phyloP scores from a whole-genome alignment of 2,888 invertebrate species.

The Campaea margaritaria region DNA sequence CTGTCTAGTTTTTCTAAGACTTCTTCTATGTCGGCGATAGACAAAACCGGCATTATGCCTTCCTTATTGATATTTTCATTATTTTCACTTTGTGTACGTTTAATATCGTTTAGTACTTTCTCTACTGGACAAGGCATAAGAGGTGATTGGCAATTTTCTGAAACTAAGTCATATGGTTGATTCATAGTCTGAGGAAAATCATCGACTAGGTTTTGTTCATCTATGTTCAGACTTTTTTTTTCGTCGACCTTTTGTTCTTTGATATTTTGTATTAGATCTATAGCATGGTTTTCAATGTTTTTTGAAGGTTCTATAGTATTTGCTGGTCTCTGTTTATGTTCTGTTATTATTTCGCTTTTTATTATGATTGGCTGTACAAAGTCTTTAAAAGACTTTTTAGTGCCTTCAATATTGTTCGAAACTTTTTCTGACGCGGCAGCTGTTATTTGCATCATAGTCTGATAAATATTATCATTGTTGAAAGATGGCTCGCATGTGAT shows the following conservation, averaged over 20 bases:
- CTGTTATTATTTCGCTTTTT: conserved; percentile 23
- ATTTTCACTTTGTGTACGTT: conserved; percentile 4
- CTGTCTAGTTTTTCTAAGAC: conserved; percentile 5
- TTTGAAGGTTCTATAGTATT: neutral
- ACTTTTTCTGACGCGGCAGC: too few species aligned
- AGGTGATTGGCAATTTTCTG: neutral
- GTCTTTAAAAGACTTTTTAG: neutral
- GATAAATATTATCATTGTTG: too few species aligned
- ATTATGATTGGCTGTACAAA: conserved; percentile 24
- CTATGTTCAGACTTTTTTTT: neutral
- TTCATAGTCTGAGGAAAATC: conserved; percentile 4
- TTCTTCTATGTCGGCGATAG: neutral
- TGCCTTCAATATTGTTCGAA: too few species aligned
- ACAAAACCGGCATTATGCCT: neutral
- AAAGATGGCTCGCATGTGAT: too few species aligned
- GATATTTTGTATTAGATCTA: neutral
- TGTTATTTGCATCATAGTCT: too few species aligned
- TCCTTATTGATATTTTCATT: conserved; percentile 3
- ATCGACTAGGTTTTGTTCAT: neutral
- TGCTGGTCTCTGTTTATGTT: conserved; percentile 1
- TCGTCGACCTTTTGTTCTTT: neutral
- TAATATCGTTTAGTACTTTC: neutral
- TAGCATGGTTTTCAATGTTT: neutral
- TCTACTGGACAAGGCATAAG: neutral
- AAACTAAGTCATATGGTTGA: neutral